Conservation (phyloP, 1,140 invertebrate species). For the Orius insidiosus region DNA sequence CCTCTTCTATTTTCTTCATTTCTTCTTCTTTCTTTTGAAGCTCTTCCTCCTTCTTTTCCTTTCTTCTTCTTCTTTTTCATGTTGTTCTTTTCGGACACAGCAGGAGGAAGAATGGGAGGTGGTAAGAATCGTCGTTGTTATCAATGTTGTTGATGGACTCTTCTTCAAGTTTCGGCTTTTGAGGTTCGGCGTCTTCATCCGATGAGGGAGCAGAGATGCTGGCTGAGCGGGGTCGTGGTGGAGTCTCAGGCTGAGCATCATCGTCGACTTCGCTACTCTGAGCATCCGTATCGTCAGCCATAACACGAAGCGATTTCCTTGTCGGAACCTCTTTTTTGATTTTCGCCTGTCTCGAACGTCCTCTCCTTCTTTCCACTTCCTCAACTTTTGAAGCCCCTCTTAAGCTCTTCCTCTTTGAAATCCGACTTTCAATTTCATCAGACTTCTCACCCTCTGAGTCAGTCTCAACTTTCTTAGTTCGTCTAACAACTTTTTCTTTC, state of each 20-base stretch:
- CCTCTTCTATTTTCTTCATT: constrained; percentile 1
- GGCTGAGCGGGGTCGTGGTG: background rate
- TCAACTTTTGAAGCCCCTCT: background rate
- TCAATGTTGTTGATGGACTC: background rate
- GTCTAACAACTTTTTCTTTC: background rate
- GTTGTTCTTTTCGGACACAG: background rate
- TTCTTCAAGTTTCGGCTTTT: background rate
- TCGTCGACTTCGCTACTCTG: background rate
- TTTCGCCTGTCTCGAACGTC: background rate
- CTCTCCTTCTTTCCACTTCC: background rate
- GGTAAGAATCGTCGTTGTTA: background rate
- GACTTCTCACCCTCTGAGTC: too few species aligned
- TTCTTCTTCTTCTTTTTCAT: constrained; percentile 5
- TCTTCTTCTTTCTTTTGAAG: too few species aligned
- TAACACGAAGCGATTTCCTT: background rate
- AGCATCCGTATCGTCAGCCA: background rate
- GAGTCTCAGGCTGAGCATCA: background rate
- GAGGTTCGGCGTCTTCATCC: background rate
- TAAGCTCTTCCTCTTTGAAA: background rate
- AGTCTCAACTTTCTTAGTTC: too few species aligned
- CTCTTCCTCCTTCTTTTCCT: background rate
- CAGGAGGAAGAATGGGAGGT: constrained; percentile 1
- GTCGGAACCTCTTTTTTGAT: background rate
- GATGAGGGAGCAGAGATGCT: background rate
- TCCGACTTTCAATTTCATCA: too few species aligned